Conservation (phyloP, 2,113 vertebrate species). For the Leucosticte australis region DNA sequence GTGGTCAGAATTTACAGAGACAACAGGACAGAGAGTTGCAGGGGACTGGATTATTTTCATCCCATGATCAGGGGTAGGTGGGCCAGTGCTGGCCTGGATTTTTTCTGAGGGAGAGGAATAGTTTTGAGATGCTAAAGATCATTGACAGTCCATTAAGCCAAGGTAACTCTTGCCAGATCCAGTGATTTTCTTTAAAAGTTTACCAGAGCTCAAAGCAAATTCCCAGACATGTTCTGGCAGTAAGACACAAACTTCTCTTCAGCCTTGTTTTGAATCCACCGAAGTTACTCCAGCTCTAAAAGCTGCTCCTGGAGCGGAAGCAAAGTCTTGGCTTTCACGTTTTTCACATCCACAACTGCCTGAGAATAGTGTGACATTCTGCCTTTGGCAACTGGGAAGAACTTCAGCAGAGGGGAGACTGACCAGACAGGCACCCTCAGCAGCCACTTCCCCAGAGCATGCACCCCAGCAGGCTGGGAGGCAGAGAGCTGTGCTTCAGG, state of each 20-base stretch:
- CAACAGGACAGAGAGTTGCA: background rate
- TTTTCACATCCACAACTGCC: background rate
- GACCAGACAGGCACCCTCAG: background rate
- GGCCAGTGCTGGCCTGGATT: background rate
- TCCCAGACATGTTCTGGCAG: constrained; percentile 3
- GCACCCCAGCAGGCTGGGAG: background rate
- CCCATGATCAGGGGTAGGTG: background rate
- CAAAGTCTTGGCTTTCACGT: background rate
- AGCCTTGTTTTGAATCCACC: background rate
- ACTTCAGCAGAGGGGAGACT: background rate
- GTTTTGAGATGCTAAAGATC: background rate
- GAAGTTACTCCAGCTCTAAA: constrained; percentile 1
- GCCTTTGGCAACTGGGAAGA: background rate
- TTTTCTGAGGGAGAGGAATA: background rate
- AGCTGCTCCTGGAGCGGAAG: constrained; percentile 11
- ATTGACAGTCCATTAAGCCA: constrained; percentile 15
- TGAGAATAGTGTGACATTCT: constrained; percentile 24
- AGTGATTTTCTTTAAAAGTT: background rate
- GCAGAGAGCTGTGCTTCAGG: background rate
- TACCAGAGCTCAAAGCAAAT: constrained; percentile 22
- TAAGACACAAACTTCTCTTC: background rate
- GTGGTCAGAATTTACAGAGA: background rate
- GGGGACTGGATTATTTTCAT: background rate
- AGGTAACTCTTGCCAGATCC: background rate
- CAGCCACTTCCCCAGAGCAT: background rate